These are phyloP conservation scores for Hololepta plana DNA, from an alignment of 2,888 invertebrate species.

Conservation along the genomic window DNA sequence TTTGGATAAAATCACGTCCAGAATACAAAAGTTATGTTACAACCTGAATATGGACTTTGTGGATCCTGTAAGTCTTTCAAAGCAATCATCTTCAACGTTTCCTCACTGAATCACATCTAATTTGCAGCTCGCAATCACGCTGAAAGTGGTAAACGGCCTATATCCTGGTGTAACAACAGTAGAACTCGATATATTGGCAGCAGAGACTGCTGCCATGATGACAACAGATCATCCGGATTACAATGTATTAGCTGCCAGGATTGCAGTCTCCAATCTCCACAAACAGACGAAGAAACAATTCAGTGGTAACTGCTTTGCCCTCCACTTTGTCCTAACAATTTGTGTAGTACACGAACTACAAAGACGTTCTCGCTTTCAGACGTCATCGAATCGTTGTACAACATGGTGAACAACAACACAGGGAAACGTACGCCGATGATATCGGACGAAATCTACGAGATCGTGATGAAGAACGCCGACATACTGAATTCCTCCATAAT, in stretches of 20 bases:
- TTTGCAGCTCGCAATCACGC: conserved; percentile 55
- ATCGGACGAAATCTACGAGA: conserved; percentile 59
- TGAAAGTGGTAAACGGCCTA: conserved; percentile 86
- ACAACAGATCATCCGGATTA: conserved; percentile 97
- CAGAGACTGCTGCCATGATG: conserved; percentile 97
- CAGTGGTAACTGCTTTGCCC: conserved; percentile 47
- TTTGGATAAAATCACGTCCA: conserved; percentile 94
- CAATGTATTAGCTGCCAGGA: conserved; percentile 71
- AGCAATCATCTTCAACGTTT: not conserved
- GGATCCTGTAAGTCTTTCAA: conserved; percentile 64
- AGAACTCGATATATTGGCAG: conserved; percentile 93
- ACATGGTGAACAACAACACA: conserved; percentile 55
- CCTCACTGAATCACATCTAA: not conserved
- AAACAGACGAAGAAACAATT: conserved; percentile 95
- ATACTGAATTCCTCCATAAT: conserved; percentile 86
- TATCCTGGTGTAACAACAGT: conserved; percentile 94
- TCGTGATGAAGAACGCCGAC: conserved; percentile 76
- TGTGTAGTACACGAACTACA: too few relatives aligned
- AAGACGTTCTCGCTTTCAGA: conserved; percentile 59
- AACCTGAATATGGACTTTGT: conserved; percentile 91
- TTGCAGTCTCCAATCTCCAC: conserved; percentile 93
- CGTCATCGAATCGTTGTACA: conserved; percentile 75
- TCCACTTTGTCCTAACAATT: too few relatives aligned
- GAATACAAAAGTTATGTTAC: conserved; percentile 90
- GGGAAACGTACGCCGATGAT: conserved; percentile 66